Base-by-base conservation (phyloP, 2,113 vertebrate genomes). In the Otocyon megalotis region DNA sequence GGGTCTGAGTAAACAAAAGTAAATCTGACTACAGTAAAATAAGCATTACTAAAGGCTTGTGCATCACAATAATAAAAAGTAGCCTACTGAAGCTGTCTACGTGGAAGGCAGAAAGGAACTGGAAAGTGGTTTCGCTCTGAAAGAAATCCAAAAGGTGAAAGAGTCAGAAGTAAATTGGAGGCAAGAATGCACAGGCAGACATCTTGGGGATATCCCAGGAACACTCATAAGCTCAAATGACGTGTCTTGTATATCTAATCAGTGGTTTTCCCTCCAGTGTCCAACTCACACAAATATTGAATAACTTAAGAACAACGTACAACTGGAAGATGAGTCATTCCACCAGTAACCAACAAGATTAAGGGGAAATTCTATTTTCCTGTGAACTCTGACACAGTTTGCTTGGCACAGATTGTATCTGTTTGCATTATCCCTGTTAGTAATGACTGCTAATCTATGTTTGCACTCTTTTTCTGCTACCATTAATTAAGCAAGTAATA, bases 271-370 rank as follows among this genome's bases (percentile, higher is more conserved):
- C 88, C 94, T 94, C 54, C 28, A n/a, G 53, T 60, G 74, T 86
- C 82, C 95, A 93, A 87, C 74, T 92, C 82, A 88, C 9, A 96
- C 77, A 96, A 96, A 96, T 88, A 96, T 6, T 90, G 90, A 98
- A 81, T 93, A 96, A 88, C 63, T 88, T 30, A 89, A 88, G 65
- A 94, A 43, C 92, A 92, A 90, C 1, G 12, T 62, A 76, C 89
- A 97, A 96, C 83, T 96, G 94, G 90, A 88, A 88, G 93, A 85
- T 97, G 98, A 98, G 77, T 98, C 98, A 98, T 72, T 54, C 63
- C 30, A 90, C 84, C 90, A 96, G 97, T 91, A 95, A 98, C 54
- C 77, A 81, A 81, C 0, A 9, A 35, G 67, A 95, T 90, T 65
- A 96, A 97, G 95, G 95, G 74, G 97, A 96, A 98, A 97, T 96